Conservation (phyloP, 2,888 invertebrate species). For the Drosophila parthenogenetica region DNA sequence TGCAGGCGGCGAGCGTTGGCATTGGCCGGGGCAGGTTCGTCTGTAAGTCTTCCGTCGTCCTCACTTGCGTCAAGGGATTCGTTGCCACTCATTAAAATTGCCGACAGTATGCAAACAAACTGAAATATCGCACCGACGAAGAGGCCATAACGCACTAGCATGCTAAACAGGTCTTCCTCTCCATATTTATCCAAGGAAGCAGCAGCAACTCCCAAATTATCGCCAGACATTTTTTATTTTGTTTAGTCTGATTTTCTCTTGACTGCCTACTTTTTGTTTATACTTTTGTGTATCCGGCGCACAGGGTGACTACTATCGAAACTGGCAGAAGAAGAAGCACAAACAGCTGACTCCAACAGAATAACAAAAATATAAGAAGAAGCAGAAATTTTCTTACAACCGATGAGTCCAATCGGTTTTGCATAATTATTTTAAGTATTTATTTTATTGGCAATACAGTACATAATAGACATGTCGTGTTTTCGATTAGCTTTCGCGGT, state of each 20-base stretch:
- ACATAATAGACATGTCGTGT: conserved; percentile 62
- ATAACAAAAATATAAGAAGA: conserved; percentile 16
- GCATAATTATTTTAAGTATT: conserved; percentile 64
- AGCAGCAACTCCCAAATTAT: conserved; percentile 51
- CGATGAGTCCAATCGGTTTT: conserved; percentile 45
- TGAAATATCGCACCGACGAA: conserved; percentile 96
- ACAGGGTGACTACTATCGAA: conserved; percentile 18
- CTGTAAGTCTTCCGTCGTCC: conserved; percentile 32
- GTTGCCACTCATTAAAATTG: conserved; percentile 89
- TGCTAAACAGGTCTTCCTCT: conserved; percentile 89
- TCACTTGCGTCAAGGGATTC: conserved; percentile 59
- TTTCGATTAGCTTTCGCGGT: conserved; percentile 61
- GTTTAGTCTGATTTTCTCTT: conserved; percentile 1
- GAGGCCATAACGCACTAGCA: conserved; percentile 91
- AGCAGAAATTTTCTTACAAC: conserved; percentile 23
- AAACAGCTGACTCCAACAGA: conserved; percentile 37
- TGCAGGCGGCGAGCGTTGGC: conserved; percentile 77
- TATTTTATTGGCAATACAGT: conserved; percentile 13
- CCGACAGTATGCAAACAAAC: conserved; percentile 92
- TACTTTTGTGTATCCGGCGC: conserved; percentile 33
- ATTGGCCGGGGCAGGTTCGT: conserved; percentile 24
- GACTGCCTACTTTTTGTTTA: conserved; percentile 29
- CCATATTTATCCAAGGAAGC: conserved; percentile 79
- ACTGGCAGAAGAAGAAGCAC: not conserved
- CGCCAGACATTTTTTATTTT: conserved; percentile 54